These are phyloP conservation scores for Puma concolor DNA, from an alignment of 2,113 vertebrate genomes.

Conservation along the genomic window DNA sequence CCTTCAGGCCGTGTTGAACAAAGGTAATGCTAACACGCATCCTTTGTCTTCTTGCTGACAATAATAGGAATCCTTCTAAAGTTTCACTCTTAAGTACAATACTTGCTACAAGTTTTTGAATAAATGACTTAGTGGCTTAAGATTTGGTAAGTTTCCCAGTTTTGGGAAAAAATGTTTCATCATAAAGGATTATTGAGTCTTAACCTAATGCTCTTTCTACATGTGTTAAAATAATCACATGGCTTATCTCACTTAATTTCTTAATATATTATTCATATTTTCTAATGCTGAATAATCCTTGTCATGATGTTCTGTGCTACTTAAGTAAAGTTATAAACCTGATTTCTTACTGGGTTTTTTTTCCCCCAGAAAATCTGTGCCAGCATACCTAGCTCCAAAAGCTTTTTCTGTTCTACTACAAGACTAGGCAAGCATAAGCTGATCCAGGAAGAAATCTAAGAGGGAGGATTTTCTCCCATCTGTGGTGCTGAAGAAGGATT, in stretches of 20 bases:
- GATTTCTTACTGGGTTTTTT: background rate
- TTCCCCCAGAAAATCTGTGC: background rate
- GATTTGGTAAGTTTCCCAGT: background rate
- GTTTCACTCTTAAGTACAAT: background rate
- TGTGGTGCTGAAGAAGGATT: background rate
- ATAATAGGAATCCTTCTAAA: background rate
- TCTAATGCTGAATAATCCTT: background rate
- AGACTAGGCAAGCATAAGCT: background rate
- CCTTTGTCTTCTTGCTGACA: background rate
- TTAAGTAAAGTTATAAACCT: conserved; percentile 24
- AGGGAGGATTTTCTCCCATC: conserved; percentile 38
- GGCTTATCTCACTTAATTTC: conserved; percentile 10
- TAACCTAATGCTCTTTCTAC: background rate
- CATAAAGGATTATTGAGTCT: background rate
- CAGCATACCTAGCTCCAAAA: background rate
- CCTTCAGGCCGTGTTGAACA: background rate
- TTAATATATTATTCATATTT: background rate
- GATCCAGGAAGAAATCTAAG: conserved; percentile 13
- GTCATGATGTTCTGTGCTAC: background rate
- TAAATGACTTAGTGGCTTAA: background rate
- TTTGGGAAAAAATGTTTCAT: background rate
- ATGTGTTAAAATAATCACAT: background rate
- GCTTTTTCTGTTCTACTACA: background rate
- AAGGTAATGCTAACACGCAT: background rate
- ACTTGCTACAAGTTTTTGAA: background rate